Base-by-base conservation (phyloP, 2,113 vertebrate species). In the Ascaphus truei region DNA sequence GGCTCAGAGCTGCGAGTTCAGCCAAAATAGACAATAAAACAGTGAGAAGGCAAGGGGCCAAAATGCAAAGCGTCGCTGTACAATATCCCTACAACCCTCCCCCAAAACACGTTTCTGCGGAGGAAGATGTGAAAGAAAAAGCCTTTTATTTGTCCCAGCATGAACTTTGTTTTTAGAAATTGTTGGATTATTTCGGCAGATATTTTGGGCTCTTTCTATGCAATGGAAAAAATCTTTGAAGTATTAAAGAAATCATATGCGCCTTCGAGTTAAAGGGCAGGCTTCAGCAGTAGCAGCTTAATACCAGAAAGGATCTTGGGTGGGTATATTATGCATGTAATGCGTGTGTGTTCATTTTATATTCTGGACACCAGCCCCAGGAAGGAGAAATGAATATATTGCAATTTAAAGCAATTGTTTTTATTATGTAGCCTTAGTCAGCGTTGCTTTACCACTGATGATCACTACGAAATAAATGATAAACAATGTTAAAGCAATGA, bases 1-100 rank as follows among this genome's bases (percentile, higher is more conserved):
- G 90, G 92, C 90, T 87, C 78, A 85, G 87, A 92, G 90, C 84
- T 89, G 81, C 86, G 85, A 92, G 89, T 94, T 93, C 90, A 92
- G 93, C 93, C 93, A 94, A 94, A 92, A 95, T 81, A 92, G 92
- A 95, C 93, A 94, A 93, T 93, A 92, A 93, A 92, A 92, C 88
- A 91, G 86, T 90, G 83, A 83, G 82, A 80, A 88, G 89, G 80
- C 79, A 89, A 85, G 85, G 85, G 81, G 92, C 92, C 93, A 94
- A 92, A 92, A 92, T 91, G 88, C 84, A 84, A 84, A 82, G 85
- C 89, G 88, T 87, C 86, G 41, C 39, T 68, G 65, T 68, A 86
- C 83, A 85, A 91, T 0, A 2, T 90, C 84, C 91, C 91, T 87
- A 85, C 43, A 3, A 13, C 65, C 53, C 65, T 16, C 13, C 43